Base-by-base conservation (phyloP, 2,888 invertebrate genomes). In the Gastrophysa polygoni region DNA sequence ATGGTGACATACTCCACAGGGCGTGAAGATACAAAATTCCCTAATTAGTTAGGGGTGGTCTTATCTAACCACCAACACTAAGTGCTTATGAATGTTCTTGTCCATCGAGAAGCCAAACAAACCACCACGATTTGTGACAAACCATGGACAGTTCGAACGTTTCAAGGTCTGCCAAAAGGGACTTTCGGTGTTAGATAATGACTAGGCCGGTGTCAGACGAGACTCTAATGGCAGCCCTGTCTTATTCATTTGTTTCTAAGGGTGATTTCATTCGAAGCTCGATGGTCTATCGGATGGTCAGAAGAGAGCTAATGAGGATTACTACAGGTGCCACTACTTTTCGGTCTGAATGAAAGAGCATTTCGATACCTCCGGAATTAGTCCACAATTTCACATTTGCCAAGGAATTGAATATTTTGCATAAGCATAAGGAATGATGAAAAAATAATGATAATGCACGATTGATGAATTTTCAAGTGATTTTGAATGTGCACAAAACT, bases 71-170 rank as follows among this genome's bases (percentile, higher is more conserved):
- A n/a, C 34, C 32, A 55, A 61, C 61, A 52, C 48, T 68, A 65
- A 68, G 68, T 68, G 68, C 65, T 61, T 59, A 66, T 61, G 50
- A 65, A 56, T 68, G 68, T 68, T 63, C 17, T 59, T 58, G 62
- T 63, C 67, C 28, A 56, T 57, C 46, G 51, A 38, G 43, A 57
- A 56, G 57, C 49, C 49, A 54, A 58, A 56, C 24, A 48, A 55
- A 44, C 29, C 20, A 49, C 56, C 48, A 64, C 64, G 57, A 60
- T 50, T 44, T 38, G 20, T 21, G 16, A 24, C 46, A 59, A 59
- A 44, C 61, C 57, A 56, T 56, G 58, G 50, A 29, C 58, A 47
- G 58, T 58, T 59, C 58, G 20, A 14, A 46, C 61, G 61, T 59
- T 64, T 58, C 61, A 61, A 61, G 61, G 55, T 61, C 61, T 55